Conservation (phyloP, 2,113 vertebrate genomes). For the Siphamia tubifer region DNA sequence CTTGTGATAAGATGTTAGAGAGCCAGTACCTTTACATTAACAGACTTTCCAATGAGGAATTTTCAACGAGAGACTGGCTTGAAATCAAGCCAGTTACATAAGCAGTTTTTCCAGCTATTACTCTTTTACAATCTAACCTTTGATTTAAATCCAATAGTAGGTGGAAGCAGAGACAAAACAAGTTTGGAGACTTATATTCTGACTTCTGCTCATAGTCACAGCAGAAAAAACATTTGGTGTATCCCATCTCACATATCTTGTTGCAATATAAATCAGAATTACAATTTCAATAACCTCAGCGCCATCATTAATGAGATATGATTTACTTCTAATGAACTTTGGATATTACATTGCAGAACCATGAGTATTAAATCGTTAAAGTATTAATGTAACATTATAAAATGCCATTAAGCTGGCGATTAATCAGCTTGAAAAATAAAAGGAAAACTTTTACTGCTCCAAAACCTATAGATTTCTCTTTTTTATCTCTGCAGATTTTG, state of each 20-base stretch:
- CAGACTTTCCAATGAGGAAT: neutral
- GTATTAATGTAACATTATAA: conserved; percentile 78
- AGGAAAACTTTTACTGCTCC: conserved; percentile 48
- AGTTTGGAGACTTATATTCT: conserved; percentile 15
- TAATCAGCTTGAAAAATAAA: conserved; percentile 71
- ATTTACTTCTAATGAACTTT: conserved; percentile 79
- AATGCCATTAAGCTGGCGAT: conserved; percentile 72
- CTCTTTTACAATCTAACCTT: too few relatives aligned
- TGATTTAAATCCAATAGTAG: too few relatives aligned
- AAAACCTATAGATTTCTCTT: conserved; percentile 43
- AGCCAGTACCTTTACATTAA: neutral
- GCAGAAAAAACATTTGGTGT: conserved; percentile 37
- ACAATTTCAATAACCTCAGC: conserved; percentile 66
- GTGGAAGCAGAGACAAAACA: conserved; percentile 10
- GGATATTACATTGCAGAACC: conserved; percentile 67
- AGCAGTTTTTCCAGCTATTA: neutral
- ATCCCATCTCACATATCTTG: conserved; percentile 37
- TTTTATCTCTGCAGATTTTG: conserved; percentile 8
- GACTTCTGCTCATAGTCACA: conserved; percentile 6
- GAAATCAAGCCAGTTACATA: neutral
- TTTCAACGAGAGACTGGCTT: neutral
- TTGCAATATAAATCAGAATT: conserved; percentile 67
- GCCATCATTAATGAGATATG: conserved; percentile 65
- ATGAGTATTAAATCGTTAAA: conserved; percentile 74
- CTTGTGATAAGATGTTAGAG: neutral